phyloP scores from a whole-genome alignment of 2,888 invertebrate species.

The Syrista parreyssii region DNA sequence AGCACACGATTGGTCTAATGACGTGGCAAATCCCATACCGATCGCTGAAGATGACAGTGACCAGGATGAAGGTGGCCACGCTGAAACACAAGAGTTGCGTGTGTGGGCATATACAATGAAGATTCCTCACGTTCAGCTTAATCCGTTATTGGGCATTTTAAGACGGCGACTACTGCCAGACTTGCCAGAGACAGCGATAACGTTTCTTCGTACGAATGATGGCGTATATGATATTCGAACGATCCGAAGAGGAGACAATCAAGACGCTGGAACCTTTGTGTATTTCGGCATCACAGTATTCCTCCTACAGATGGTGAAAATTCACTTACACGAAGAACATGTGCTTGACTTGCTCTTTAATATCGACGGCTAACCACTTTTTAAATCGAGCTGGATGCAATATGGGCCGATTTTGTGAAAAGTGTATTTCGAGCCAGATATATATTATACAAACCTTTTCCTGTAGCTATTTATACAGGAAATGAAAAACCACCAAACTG shows the following conservation, averaged over 20 bases:
- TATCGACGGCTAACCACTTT: constrained; percentile 28
- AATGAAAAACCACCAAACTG: constrained; percentile 23
- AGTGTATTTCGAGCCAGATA: constrained; percentile 24
- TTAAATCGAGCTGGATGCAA: constrained; percentile 23
- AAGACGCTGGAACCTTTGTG: constrained; percentile 15
- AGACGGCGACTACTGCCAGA: constrained; percentile 24
- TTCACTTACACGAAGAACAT: constrained; percentile 17
- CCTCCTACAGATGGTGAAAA: constrained; percentile 24
- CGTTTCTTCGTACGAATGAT: constrained; percentile 16
- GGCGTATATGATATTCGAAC: constrained; percentile 13
- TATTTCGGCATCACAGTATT: constrained; percentile 27
- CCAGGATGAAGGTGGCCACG: background rate
- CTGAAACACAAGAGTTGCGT: constrained; percentile 18
- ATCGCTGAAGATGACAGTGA: background rate
- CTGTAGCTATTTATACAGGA: constrained; percentile 32
- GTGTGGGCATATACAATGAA: constrained; percentile 21
- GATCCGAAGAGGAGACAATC: constrained; percentile 6
- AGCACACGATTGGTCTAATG: too few species aligned
- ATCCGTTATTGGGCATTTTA: constrained; percentile 19
- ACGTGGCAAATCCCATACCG: too few species aligned
- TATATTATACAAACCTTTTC: constrained; percentile 31
- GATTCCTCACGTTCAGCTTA: constrained; percentile 14
- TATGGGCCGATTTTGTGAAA: constrained; percentile 33
- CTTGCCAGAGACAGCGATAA: constrained; percentile 28
- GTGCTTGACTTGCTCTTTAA: constrained; percentile 24